phyloP scores from a whole-genome alignment of 1,140 invertebrate genomes.

The Paramacrobiotus metropolitanus region DNA sequence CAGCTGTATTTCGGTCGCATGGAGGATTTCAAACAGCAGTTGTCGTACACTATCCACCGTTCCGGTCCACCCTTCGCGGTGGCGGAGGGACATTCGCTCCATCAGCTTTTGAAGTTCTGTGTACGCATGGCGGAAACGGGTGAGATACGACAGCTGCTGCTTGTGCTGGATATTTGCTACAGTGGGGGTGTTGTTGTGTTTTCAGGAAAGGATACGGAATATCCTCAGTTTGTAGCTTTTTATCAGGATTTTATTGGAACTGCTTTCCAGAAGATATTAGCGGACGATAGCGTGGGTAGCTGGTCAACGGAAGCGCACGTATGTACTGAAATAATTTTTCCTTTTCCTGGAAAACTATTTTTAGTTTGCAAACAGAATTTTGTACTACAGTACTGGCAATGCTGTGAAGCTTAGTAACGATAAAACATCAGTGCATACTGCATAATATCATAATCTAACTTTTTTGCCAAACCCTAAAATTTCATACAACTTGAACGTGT shows the following conservation, averaged over 20 bases:
- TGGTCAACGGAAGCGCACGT: slow-evolving; percentile 91
- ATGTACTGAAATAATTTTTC: slow-evolving; percentile 14
- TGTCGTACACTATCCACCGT: neutral
- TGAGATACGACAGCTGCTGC: neutral
- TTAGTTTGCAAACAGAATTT: too few relatives aligned
- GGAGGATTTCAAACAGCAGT: neutral
- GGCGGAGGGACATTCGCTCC: neutral
- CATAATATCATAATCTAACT: too few relatives aligned
- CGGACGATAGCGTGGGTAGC: slow-evolving; percentile 89
- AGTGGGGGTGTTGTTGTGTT: neutral
- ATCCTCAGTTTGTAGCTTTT: slow-evolving; percentile 27
- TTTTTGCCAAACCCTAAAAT: too few relatives aligned
- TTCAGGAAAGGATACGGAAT: neutral
- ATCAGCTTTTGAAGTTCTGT: neutral
- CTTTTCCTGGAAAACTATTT: too few relatives aligned
- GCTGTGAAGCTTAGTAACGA: too few relatives aligned
- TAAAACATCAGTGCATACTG: too few relatives aligned
- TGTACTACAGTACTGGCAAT: too few relatives aligned
- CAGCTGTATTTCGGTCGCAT: too few relatives aligned
- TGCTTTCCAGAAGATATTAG: slow-evolving; percentile 87
- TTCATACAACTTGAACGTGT: too few relatives aligned
- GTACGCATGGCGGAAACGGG: neutral
- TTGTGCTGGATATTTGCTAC: neutral
- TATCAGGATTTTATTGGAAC: slow-evolving; percentile 78
- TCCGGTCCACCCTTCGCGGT: neutral